Percentiles rank a stretch among this genome's conserved stretches.
These are phyloP conservation scores for Hylia prasina DNA, from an alignment of 2,113 vertebrate genomes.

Conservation along the genomic window DNA sequence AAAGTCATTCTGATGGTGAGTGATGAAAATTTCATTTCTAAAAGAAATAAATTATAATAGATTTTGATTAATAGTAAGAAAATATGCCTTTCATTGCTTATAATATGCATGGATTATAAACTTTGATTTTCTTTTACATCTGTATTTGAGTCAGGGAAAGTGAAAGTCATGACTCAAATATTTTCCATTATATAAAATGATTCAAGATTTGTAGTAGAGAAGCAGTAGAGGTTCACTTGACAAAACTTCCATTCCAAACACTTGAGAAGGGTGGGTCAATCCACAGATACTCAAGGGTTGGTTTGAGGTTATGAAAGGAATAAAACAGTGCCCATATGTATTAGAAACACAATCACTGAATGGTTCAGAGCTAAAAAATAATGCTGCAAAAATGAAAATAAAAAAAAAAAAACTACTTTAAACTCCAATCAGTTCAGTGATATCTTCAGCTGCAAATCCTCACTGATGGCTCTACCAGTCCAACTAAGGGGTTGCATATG, in stretches of 20 bases:
- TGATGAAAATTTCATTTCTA: slow-evolving; percentile 51
- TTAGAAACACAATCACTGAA: neutral
- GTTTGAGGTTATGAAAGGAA: neutral
- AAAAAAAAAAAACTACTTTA: neutral
- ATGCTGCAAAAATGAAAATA: neutral
- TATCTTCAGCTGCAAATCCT: neutral
- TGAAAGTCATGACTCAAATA: neutral
- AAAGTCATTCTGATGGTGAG: slow-evolving; percentile 17
- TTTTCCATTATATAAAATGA: neutral
- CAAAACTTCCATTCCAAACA: neutral
- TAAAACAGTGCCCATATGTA: neutral
- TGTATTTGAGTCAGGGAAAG: neutral
- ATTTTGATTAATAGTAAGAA: slow-evolving; percentile 18
- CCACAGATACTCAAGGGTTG: neutral
- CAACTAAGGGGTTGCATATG: neutral
- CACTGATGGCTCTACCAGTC: neutral
- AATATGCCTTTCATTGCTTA: slow-evolving; percentile 3
- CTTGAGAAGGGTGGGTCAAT: neutral
- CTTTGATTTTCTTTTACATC: neutral
- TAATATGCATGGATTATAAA: neutral
- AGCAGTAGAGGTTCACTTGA: neutral
- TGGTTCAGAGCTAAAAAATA: neutral
- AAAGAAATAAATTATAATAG: neutral
- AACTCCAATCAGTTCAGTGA: neutral
- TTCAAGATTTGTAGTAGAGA: neutral